phyloP scores from a whole-genome alignment of 2,797 vertebrate species.

The Danio kyathit region DNA sequence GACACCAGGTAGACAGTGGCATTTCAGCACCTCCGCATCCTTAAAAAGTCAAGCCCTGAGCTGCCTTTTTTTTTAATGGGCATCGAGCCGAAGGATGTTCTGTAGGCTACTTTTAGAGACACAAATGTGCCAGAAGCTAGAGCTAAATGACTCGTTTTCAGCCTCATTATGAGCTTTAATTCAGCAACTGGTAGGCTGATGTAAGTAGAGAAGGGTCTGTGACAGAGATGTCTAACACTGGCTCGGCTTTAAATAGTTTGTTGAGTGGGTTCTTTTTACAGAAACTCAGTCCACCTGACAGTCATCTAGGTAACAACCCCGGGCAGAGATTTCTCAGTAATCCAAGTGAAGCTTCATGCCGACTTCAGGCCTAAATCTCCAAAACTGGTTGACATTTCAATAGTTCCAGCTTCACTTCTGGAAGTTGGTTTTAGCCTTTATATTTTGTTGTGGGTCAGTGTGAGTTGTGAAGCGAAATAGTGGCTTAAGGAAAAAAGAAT shows the following conservation, averaged over 20 bases:
- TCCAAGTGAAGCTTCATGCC: not conserved
- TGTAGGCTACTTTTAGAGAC: conserved; percentile 2
- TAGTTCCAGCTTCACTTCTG: no score
- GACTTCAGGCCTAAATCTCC: no score
- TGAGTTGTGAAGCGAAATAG: no score
- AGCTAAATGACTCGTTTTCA: conserved; percentile 20
- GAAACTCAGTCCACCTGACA: not conserved
- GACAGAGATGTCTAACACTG: not conserved
- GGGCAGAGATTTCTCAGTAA: not conserved
- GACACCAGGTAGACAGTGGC: conserved; percentile 36
- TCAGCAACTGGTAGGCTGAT: not conserved
- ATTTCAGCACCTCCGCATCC: conserved; percentile 10
- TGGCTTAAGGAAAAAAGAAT: no score
- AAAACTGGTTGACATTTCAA: no score
- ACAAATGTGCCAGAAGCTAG: conserved; percentile 12
- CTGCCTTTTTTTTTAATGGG: conserved; percentile 8
- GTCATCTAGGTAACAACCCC: not conserved
- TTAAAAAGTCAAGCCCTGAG: conserved; percentile 31
- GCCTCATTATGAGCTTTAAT: conserved; percentile 34
- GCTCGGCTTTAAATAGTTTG: not conserved
- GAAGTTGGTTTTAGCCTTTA: no score
- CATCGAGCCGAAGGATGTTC: not conserved
- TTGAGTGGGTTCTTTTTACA: not conserved
- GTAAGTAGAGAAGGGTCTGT: not conserved
- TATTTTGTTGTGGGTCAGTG: no score